Conservation (phyloP, 1,140 invertebrate genomes). For the Gonatopus flavifemur region DNA sequence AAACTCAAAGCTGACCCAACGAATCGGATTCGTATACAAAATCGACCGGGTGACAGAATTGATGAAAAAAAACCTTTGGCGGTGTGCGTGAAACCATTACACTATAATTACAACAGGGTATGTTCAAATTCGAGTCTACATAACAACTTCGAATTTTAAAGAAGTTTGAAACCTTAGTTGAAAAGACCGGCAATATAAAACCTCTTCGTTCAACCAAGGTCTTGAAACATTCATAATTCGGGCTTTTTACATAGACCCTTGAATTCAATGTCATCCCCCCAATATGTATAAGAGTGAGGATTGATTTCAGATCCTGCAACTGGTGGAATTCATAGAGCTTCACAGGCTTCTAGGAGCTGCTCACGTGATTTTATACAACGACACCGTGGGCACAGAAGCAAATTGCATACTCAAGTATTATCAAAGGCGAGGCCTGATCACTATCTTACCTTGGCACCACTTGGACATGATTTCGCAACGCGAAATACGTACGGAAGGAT, state of each 20-base stretch:
- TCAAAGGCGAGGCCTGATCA: constrained; percentile 66
- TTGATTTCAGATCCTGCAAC: constrained; percentile 67
- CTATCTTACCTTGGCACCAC: constrained; percentile 81
- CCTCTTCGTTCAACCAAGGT: too few species aligned
- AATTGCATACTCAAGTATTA: constrained; percentile 78
- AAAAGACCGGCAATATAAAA: too few species aligned
- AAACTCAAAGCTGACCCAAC: constrained; percentile 61
- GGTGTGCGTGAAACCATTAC: constrained; percentile 92
- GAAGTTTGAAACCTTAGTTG: too few species aligned
- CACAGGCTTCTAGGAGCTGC: constrained; percentile 83
- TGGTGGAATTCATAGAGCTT: constrained; percentile 91
- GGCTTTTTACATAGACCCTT: too few species aligned
- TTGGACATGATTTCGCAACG: constrained; percentile 86
- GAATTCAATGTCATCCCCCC: too few species aligned
- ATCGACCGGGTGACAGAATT: constrained; percentile 54
- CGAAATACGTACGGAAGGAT: constrained; percentile 89
- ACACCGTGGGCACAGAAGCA: constrained; percentile 79
- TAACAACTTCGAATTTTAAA: too few species aligned
- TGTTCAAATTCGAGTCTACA: too few species aligned
- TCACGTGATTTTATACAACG: constrained; percentile 92
- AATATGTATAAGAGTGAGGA: background rate
- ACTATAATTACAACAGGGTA: constrained; percentile 83
- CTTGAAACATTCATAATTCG: too few species aligned
- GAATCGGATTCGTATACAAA: constrained; percentile 64
- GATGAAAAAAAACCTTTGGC: constrained; percentile 62